phyloP scores from a whole-genome alignment of 2,888 invertebrate species.

The Galerucella pusilla region DNA sequence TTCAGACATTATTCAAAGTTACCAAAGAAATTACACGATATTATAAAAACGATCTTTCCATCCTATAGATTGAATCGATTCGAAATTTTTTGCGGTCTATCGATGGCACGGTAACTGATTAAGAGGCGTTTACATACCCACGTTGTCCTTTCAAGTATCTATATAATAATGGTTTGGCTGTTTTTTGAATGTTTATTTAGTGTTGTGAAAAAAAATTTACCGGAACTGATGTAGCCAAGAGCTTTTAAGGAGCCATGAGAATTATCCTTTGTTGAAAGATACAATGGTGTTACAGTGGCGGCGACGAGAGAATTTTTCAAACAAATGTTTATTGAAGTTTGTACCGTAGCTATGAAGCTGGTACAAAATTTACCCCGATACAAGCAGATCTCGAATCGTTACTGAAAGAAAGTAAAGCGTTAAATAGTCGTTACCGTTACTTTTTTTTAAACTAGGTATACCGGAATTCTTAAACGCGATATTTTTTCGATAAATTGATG shows the following conservation, averaged over 20 bases:
- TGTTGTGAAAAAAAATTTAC: constrained; percentile 54
- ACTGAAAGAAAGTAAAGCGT: too few relatives aligned
- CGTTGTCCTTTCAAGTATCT: too few relatives aligned
- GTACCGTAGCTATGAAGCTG: too few relatives aligned
- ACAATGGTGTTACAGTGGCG: constrained; percentile 40
- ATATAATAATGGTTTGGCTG: too few relatives aligned
- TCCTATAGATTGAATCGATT: constrained; percentile 30
- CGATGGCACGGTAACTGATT: constrained; percentile 37
- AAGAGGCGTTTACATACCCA: constrained; percentile 39
- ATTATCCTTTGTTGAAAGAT: constrained; percentile 56
- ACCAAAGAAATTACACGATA: constrained; percentile 3
- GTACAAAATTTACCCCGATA: too few relatives aligned
- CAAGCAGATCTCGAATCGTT: too few relatives aligned
- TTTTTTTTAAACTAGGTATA: too few relatives aligned
- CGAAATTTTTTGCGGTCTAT: constrained; percentile 30
- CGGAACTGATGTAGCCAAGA: constrained; percentile 61
- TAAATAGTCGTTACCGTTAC: too few relatives aligned
- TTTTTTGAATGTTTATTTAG: constrained; percentile 52
- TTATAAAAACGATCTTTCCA: constrained; percentile 28
- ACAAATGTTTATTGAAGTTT: too few relatives aligned
- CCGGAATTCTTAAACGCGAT: too few relatives aligned
- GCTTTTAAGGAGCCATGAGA: constrained; percentile 63
- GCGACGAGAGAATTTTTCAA: not conserved
- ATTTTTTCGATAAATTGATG: too few relatives aligned
- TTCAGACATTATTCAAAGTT: not conserved